These are phyloP conservation scores for Oscheius myriophilus DNA, from an alignment of 2,888 invertebrate species.

Conservation along the genomic window DNA sequence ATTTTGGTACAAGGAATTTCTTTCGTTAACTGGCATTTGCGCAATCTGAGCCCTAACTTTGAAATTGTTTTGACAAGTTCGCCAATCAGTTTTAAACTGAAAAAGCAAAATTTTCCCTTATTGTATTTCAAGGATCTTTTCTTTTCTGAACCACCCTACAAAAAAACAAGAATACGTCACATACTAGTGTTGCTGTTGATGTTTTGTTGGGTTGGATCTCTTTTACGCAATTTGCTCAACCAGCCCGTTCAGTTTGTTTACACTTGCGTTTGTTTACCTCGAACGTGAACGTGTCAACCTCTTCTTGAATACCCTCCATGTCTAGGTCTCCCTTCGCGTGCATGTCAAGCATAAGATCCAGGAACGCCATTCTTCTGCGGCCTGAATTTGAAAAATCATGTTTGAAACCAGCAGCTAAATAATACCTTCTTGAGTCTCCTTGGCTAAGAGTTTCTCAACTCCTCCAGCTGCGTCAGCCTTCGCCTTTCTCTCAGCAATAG, in stretches of 20 bases:
- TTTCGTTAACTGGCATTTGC: too few species aligned
- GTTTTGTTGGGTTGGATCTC: too few species aligned
- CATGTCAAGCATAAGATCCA: slow-evolving; percentile 73
- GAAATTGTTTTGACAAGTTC: neutral
- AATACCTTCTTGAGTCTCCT: slow-evolving; percentile 50
- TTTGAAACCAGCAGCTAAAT: neutral
- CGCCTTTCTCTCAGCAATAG: slow-evolving; percentile 51
- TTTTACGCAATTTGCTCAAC: too few species aligned
- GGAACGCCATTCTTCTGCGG: slow-evolving; percentile 70
- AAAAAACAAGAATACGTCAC: too few species aligned
- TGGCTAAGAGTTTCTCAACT: slow-evolving; percentile 50
- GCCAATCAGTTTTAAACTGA: too few species aligned
- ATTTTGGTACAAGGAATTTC: too few species aligned
- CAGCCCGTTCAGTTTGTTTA: too few species aligned
- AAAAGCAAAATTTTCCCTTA: too few species aligned
- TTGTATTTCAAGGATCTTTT: too few species aligned
- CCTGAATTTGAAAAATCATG: slow-evolving; percentile 13
- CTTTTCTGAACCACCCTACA: too few species aligned
- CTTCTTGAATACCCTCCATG: slow-evolving; percentile 67
- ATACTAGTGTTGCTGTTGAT: too few species aligned
- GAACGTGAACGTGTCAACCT: slow-evolving; percentile 70
- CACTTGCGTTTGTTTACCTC: slow-evolving; percentile 46
- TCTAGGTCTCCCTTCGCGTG: slow-evolving; percentile 65
- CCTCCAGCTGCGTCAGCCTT: slow-evolving; percentile 61
- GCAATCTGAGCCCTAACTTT: too few species aligned